Evolutionary conservation across 2,888 invertebrate species (phyloP).

Genomic region (Drosophila melanocephala): DNA sequence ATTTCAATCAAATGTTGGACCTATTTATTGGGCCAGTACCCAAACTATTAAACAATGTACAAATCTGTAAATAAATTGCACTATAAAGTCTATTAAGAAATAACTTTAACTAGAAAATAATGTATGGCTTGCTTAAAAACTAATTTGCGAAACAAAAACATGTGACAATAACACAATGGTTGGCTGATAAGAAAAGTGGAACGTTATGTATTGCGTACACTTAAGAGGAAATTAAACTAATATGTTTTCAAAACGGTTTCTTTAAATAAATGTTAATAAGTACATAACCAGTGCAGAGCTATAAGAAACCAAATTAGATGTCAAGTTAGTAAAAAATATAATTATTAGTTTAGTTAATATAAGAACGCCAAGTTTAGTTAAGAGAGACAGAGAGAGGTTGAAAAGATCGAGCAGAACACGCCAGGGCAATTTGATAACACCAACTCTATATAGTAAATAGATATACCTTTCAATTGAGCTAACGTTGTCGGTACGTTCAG

Average conservation of each 20-base stretch:
- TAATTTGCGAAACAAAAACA: constrained; percentile 5
- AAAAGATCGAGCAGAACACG: constrained; percentile 38
- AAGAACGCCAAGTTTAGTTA: constrained; percentile 31
- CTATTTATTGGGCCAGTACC: neutral
- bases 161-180: constrained; percentile 12
- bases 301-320: constrained; percentile 68
- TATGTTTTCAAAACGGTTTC: constrained; percentile 46
- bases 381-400: constrained; percentile 13
- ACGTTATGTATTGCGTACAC: constrained; percentile 8
- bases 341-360: constrained; percentile 43
- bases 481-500: constrained; percentile 93
- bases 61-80: neutral
- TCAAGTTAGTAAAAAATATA: constrained; percentile 52
- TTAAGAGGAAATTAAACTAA: constrained; percentile 40
- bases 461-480: constrained; percentile 95
- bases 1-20: neutral
- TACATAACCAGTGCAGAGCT: constrained; percentile 86
- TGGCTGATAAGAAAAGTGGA: constrained; percentile 6
- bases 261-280: constrained; percentile 51
- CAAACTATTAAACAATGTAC: neutral
- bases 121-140: neutral
- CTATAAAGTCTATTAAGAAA: neutral
- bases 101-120: constrained; percentile 13
- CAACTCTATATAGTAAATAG: constrained; percentile 29
- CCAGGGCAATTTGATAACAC: constrained; percentile 56